Evolutionary conservation across 2,888 invertebrate genomes (phyloP).

Genomic region (Ormyrus pomaceus): DNA sequence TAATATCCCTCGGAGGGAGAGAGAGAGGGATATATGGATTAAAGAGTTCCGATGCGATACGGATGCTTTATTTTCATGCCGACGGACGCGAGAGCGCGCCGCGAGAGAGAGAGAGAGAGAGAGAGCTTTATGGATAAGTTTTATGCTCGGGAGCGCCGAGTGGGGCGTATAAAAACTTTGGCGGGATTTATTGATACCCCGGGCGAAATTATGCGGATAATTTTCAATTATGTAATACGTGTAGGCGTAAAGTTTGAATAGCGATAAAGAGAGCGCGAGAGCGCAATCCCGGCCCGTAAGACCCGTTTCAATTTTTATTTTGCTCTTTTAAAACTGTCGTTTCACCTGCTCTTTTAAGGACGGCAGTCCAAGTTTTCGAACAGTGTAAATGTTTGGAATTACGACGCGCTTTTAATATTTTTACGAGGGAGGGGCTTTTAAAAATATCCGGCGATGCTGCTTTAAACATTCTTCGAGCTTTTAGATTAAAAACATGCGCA

Average conservation of each 20-base stretch:
- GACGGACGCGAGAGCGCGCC: too few species aligned
- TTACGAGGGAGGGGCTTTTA: too few species aligned
- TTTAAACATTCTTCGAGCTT: too few species aligned
- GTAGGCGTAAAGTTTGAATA: neutral
- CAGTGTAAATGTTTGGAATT: too few species aligned
- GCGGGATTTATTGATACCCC: slow-evolving; percentile 33
- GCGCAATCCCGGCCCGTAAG: too few species aligned
- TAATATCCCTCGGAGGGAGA: slow-evolving; percentile 1
- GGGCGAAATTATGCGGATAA: slow-evolving; percentile 38
- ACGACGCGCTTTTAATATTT: too few species aligned
- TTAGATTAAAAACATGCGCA: too few species aligned
- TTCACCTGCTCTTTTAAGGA: neutral
- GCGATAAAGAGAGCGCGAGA: neutral
- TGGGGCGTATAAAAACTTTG: slow-evolving; percentile 31
- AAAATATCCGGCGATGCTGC: too few species aligned
- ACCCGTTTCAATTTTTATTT: too few species aligned
- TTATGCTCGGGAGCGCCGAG: slow-evolving; percentile 6
- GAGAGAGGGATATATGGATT: slow-evolving; percentile 6
- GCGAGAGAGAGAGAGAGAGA: neutral
- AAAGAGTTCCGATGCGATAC: slow-evolving; percentile 21
- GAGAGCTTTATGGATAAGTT: slow-evolving; percentile 15
- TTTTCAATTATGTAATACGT: slow-evolving; percentile 45
- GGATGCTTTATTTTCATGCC: neutral
- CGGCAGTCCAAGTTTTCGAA: neutral
- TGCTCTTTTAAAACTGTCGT: neutral